phyloP scores from a whole-genome alignment of 2,797 vertebrate species.

The Mormyrops boulengeri region DNA sequence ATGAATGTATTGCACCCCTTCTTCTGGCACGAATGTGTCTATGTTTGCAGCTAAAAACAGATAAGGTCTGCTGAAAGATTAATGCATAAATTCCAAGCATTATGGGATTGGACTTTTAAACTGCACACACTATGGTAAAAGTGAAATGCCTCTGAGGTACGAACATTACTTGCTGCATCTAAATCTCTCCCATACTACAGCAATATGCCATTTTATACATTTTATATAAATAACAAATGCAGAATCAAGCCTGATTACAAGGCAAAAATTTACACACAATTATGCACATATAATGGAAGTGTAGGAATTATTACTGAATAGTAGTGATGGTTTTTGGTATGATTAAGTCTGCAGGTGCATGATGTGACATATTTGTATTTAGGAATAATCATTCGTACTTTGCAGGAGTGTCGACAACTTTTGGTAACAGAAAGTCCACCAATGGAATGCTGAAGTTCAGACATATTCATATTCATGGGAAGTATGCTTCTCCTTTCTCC shows the following conservation, averaged over 20 bases:
- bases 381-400: neutral
- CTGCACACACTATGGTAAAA: neutral
- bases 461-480: neutral
- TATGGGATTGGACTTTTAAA: neutral
- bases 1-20: neutral
- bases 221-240: neutral
- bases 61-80: neutral
- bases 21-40: neutral
- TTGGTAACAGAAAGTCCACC: neutral
- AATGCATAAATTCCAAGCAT: neutral
- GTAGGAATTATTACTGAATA: neutral
- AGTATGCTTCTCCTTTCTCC: neutral
- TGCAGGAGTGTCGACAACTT: neutral
- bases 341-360: neutral
- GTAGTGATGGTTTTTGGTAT: neutral
- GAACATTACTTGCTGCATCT: neutral
- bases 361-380: neutral
- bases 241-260: neutral
- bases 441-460: neutral
- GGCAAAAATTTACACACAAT: neutral
- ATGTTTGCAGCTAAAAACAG: neutral
- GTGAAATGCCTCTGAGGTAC: neutral
- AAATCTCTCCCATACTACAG: neutral
- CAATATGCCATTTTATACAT: neutral
- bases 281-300: neutral